phyloP scores from a whole-genome alignment of 2,888 invertebrate genomes.

The Eudemis profundana region DNA sequence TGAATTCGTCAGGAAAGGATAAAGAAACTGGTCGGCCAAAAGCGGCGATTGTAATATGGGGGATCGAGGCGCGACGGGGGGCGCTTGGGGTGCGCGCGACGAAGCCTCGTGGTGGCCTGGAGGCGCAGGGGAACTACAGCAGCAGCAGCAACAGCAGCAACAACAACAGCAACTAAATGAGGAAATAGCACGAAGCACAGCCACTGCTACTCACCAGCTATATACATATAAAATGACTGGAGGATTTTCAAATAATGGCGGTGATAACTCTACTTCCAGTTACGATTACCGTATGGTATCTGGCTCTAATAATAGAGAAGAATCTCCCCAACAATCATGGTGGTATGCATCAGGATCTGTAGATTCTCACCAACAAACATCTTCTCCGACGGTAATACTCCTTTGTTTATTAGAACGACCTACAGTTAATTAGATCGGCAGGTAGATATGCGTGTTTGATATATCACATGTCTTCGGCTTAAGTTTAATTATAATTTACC shows the following conservation, averaged over 20 bases:
- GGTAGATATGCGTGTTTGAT: too few relatives aligned
- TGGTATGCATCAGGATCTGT: conserved; percentile 90
- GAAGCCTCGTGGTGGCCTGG: conserved; percentile 85
- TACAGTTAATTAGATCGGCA: too few relatives aligned
- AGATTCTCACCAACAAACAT: conserved; percentile 76
- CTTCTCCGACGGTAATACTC: conserved; percentile 78
- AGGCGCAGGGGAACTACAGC: conserved; percentile 79
- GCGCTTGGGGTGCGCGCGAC: conserved; percentile 86
- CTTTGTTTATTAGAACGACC: conserved; percentile 13
- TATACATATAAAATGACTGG: conserved; percentile 95
- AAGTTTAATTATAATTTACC: too few relatives aligned
- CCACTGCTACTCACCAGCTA: conserved; percentile 87
- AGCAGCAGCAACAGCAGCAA: conserved; percentile 61
- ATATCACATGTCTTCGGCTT: too few relatives aligned
- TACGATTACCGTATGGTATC: conserved; percentile 91
- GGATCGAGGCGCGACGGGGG: conserved; percentile 83
- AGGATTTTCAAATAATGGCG: conserved; percentile 90
- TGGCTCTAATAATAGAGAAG: conserved; percentile 83
- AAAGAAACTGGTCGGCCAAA: conserved; percentile 79
- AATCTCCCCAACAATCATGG: conserved; percentile 85
- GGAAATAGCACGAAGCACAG: conserved; percentile 77
- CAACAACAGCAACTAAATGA: conserved; percentile 82
- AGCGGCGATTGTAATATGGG: conserved; percentile 79
- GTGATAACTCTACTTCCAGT: conserved; percentile 87
- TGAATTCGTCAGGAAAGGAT: conserved; percentile 64